Conservation (phyloP, 2,113 vertebrate species). For the Dissostichus mawsoni region DNA sequence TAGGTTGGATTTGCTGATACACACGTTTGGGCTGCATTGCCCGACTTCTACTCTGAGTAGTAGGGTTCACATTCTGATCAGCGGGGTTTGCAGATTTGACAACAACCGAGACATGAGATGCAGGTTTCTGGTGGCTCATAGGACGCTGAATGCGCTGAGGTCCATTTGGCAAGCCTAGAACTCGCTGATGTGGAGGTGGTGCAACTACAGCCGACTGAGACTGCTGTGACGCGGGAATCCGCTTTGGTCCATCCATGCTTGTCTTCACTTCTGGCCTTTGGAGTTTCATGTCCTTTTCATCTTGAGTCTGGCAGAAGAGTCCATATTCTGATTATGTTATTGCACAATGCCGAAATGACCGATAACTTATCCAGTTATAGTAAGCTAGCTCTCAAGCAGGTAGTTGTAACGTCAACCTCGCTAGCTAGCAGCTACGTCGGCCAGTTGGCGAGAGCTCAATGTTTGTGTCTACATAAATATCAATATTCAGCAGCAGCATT, state of each 20-base stretch:
- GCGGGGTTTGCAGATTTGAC: constrained; percentile 22
- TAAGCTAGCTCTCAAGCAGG: background rate
- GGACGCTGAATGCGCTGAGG: constrained; percentile 85
- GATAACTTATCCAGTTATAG: background rate
- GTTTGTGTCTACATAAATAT: constrained; percentile 6
- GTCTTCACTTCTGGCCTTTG: constrained; percentile 73
- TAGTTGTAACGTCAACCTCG: background rate
- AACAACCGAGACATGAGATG: constrained; percentile 38
- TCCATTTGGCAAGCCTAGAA: constrained; percentile 85
- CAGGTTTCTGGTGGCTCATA: constrained; percentile 66
- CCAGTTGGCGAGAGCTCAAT: background rate
- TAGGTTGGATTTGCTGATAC: constrained; percentile 49
- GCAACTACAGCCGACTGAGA: constrained; percentile 62
- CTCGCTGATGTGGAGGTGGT: constrained; percentile 77
- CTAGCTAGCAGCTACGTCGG: constrained; percentile 39
- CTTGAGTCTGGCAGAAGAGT: constrained; percentile 75
- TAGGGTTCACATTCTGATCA: constrained; percentile 74
- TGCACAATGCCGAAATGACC: background rate
- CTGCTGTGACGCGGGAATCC: constrained; percentile 86
- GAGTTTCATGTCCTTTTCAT: constrained; percentile 50
- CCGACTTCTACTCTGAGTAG: constrained; percentile 10
- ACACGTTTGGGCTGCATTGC: constrained; percentile 41
- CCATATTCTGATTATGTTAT: constrained; percentile 67
- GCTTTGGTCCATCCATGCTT: constrained; percentile 80
- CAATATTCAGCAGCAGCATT: no score